These are phyloP conservation scores for Sciaenops ocellatus DNA, from an alignment of 2,797 vertebrate species.

Conservation along the genomic window DNA sequence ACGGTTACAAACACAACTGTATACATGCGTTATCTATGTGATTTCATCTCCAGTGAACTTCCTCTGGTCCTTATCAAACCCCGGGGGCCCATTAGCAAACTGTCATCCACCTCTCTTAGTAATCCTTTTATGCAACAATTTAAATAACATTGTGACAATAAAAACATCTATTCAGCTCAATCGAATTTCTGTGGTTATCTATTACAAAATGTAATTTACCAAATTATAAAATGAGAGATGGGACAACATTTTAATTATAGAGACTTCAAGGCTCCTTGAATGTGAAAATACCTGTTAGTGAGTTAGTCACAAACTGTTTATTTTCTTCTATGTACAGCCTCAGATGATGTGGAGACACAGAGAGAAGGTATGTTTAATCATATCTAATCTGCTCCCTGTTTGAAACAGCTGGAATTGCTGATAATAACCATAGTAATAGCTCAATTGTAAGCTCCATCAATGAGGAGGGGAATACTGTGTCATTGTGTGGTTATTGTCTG, in stretches of 20 bases:
- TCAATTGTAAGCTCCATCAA: constrained; percentile 14
- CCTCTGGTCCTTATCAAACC: constrained; percentile 40
- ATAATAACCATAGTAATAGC: constrained; percentile 44
- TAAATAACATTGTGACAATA: constrained; percentile 11
- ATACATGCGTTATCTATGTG: constrained; percentile 33
- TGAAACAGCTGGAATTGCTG: constrained; percentile 49
- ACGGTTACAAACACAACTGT: constrained; percentile 49
- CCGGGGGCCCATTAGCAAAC: constrained; percentile 15
- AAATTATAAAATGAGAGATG: constrained; percentile 10
- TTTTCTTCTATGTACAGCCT: constrained; percentile 43
- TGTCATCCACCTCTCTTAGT: constrained; percentile 3
- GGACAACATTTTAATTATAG: constrained; percentile 22
- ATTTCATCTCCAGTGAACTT: constrained; percentile 38
- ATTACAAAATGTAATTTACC: neutral
- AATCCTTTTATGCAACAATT: constrained; percentile 3
- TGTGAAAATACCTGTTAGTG: constrained; percentile 9
- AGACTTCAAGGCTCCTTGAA: constrained; percentile 8
- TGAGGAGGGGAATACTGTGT: neutral
- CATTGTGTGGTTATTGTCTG: constrained; percentile 14
- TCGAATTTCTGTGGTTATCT: constrained; percentile 8
- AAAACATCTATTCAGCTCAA: constrained; percentile 2
- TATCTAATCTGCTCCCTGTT: constrained; percentile 39
- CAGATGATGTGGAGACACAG: neutral
- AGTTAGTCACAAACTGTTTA: constrained; percentile 9
- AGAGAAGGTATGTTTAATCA: constrained; percentile 36